Evolutionary conservation across 2,113 vertebrate species (phyloP).

Genomic region (Tursiops truncatus): DNA sequence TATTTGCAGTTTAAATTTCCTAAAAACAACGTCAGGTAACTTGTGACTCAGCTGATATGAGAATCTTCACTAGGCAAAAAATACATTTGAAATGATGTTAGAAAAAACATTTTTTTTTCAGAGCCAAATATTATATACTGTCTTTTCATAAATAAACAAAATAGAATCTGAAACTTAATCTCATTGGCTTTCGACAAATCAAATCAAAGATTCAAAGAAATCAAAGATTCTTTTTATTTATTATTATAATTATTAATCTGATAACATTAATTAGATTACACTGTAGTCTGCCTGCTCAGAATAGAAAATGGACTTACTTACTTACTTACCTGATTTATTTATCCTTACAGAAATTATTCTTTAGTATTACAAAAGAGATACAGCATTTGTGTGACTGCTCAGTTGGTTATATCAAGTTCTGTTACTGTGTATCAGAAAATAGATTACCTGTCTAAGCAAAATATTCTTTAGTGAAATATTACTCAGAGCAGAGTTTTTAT

Average conservation of each 20-base stretch:
- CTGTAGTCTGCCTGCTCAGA: constrained; percentile 2
- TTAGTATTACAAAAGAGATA: constrained; percentile 33
- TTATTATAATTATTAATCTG: constrained; percentile 44
- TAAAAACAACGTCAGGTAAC: constrained; percentile 39
- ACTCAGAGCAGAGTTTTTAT: neutral
- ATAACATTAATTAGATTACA: constrained; percentile 48
- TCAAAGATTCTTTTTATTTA: neutral
- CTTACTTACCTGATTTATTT: neutral
- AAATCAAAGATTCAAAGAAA: neutral
- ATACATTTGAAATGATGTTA: constrained; percentile 36
- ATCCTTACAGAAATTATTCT: neutral
- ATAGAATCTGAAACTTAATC: constrained; percentile 47
- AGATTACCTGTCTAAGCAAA: constrained; percentile 8
- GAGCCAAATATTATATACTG: neutral
- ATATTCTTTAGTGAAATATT: constrained; percentile 35
- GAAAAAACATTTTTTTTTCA: neutral
- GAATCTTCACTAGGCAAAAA: constrained; percentile 44
- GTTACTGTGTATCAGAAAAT: constrained; percentile 34
- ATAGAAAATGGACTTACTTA: constrained; percentile 18
- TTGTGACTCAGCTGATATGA: constrained; percentile 38
- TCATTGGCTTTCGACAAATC: neutral
- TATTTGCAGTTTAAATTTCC: constrained; percentile 47
- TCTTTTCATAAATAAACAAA: constrained; percentile 51
- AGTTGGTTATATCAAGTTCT: neutral
- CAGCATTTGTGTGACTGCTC: neutral